phyloP scores from a whole-genome alignment of 2,888 invertebrate species.

The Seira ritae region DNA sequence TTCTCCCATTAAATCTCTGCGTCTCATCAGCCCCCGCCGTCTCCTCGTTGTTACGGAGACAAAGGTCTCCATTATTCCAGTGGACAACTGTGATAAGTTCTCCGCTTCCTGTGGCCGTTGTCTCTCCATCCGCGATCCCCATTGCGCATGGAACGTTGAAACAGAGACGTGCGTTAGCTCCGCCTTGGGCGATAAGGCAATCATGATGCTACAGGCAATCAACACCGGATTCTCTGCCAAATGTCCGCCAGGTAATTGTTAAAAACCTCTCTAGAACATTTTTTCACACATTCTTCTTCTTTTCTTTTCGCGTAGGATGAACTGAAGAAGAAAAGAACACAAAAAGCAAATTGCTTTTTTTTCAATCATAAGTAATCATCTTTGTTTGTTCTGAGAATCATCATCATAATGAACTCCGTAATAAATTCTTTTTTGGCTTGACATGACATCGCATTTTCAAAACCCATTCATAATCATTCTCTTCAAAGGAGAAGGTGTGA shows the following conservation, averaged over 20 bases:
- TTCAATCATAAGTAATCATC: not conserved
- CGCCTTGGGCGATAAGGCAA: conserved; percentile 37
- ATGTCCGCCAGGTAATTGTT: conserved; percentile 49
- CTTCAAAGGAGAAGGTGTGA: conserved; percentile 5
- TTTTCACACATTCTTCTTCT: conserved; percentile 7
- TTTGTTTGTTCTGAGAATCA: not conserved
- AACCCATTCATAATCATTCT: conserved; percentile 7
- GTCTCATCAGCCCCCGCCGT: conserved; percentile 64
- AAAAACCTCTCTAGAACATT: conserved; percentile 16
- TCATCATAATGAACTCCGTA: not conserved
- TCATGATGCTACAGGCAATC: conserved; percentile 59
- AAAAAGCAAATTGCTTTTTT: conserved; percentile 3
- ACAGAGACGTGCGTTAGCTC: conserved; percentile 45
- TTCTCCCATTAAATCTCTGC: conserved; percentile 68
- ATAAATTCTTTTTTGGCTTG: conserved; percentile 3
- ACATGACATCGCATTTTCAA: conserved; percentile 11
- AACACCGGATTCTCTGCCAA: conserved; percentile 53
- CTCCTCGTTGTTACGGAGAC: conserved; percentile 92
- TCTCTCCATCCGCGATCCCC: conserved; percentile 95
- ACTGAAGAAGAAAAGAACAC: not conserved
- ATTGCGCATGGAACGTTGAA: conserved; percentile 92
- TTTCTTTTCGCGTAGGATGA: conserved; percentile 36
- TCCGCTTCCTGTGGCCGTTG: conserved; percentile 84
- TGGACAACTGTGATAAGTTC: conserved; percentile 84
- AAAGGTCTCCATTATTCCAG: conserved; percentile 88